These are phyloP conservation scores for Ophion ellenae DNA, from an alignment of 2,888 invertebrate genomes.

Conservation along the genomic window DNA sequence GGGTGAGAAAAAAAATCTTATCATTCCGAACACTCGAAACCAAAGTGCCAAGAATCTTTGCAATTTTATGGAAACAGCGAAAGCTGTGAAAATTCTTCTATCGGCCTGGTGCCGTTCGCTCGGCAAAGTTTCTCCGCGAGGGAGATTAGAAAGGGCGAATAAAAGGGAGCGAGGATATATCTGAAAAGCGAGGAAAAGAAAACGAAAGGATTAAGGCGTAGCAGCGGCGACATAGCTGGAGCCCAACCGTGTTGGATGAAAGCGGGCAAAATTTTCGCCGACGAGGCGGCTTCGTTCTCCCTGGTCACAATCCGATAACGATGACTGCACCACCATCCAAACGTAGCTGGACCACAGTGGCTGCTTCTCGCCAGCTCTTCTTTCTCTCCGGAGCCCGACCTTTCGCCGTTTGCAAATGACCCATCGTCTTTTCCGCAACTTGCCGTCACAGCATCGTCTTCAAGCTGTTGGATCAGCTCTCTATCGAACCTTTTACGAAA, in stretches of 20 bases:
- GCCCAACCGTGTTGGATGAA: conserved; percentile 21
- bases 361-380: conserved; percentile 36
- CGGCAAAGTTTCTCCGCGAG: conserved; percentile 35
- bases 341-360: conserved; percentile 19
- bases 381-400: neutral
- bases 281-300: conserved; percentile 44
- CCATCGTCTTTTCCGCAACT: conserved; percentile 5
- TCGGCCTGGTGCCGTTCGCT: conserved; percentile 25
- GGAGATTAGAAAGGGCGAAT: conserved; percentile 44
- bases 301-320: conserved; percentile 64
- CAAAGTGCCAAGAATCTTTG: conserved; percentile 19
- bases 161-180: conserved; percentile 35
- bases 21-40: conserved; percentile 19
- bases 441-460: neutral
- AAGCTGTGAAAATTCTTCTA: conserved; percentile 45
- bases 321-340: conserved; percentile 46
- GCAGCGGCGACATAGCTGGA: conserved; percentile 40
- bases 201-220: conserved; percentile 56
- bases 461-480: neutral
- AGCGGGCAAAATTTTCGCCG: conserved; percentile 51
- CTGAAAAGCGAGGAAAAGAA: conserved; percentile 29
- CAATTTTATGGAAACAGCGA: conserved; percentile 41
- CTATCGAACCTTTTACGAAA: neutral
- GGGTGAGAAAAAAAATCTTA: conserved; percentile 21
- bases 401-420: neutral